Evolutionary conservation across 2,888 invertebrate species (phyloP).

Genomic region (Lampropteryx suffumata): DNA sequence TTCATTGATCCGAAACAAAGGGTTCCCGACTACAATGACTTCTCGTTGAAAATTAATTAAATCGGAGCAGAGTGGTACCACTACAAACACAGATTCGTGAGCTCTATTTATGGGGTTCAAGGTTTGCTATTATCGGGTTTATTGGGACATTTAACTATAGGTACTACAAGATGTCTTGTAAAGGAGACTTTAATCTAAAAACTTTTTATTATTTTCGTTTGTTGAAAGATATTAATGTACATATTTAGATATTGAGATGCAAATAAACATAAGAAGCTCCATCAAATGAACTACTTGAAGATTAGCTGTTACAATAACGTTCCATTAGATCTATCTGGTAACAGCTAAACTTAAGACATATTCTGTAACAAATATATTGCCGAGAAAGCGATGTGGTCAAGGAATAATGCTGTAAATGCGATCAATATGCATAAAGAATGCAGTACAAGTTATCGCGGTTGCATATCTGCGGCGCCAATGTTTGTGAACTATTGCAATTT

Average conservation of each 20-base stretch:
- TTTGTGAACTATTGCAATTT: constrained; percentile 47
- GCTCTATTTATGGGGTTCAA: constrained; percentile 36
- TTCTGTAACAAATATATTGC: constrained; percentile 58
- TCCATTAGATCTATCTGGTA: constrained; percentile 35
- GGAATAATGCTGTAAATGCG: constrained; percentile 70
- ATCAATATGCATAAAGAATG: constrained; percentile 72
- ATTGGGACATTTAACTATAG: constrained; percentile 24
- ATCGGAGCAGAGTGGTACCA: constrained; percentile 20
- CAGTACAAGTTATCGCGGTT: constrained; percentile 78
- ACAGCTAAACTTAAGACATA: constrained; percentile 68
- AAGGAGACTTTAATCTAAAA: constrained; percentile 4
- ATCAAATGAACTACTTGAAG: constrained; percentile 56
- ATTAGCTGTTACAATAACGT: constrained; percentile 59
- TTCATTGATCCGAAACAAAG: constrained; percentile 34
- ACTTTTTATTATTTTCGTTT: not conserved
- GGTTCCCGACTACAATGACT: constrained; percentile 29
- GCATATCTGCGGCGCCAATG: constrained; percentile 61
- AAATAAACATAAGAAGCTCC: constrained; percentile 74
- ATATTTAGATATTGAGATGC: constrained; percentile 48
- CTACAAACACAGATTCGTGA: constrained; percentile 29
- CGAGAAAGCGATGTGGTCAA: constrained; percentile 77
- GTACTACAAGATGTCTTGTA: constrained; percentile 1
- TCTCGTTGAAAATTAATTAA: constrained; percentile 39
- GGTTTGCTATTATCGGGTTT: constrained; percentile 38
- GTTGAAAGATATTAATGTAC: constrained; percentile 1